phyloP scores from a whole-genome alignment of 2,797 vertebrate genomes.

The Dermochelys coriacea region DNA sequence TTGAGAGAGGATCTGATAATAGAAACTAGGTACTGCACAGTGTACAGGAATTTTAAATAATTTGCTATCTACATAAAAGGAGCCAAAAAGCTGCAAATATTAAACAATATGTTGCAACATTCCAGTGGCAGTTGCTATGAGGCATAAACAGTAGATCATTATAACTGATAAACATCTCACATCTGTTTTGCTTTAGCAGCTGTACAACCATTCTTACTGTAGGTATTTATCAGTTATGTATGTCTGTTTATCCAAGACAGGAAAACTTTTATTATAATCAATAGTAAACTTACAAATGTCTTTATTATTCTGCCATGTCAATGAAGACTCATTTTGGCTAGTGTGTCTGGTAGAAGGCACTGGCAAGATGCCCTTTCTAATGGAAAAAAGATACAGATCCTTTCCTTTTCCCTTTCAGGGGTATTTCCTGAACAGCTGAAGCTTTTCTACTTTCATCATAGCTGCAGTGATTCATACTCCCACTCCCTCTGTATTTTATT shows the following conservation, averaged over 20 bases:
- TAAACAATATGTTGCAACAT: conserved; percentile 36
- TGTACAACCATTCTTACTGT: not conserved
- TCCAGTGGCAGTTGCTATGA: conserved; percentile 28
- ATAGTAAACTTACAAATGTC: not conserved
- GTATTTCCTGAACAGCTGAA: conserved; percentile 41
- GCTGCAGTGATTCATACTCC: not conserved
- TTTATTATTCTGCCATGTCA: not conserved
- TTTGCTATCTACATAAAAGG: not conserved
- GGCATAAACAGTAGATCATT: conserved; percentile 1
- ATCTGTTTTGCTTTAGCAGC: conserved; percentile 35
- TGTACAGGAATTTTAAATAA: not conserved
- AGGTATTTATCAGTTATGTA: conserved; percentile 35
- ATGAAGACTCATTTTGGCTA: not conserved
- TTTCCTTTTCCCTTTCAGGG: conserved; percentile 36
- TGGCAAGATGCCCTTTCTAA: not conserved
- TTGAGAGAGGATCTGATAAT: not conserved
- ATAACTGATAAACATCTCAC: not conserved
- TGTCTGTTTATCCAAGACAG: not conserved
- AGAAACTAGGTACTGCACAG: not conserved
- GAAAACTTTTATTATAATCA: not conserved
- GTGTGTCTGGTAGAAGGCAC: not conserved
- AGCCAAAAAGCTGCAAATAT: not conserved
- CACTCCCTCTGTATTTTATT: not conserved
- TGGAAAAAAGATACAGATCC: not conserved
- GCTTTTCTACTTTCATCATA: conserved; percentile 12